A percentile compares a stretch with the other conserved stretches of the same genome.
Evolutionary conservation across 2,113 vertebrate species (phyloP).

Genomic region (Platysteira castanea): DNA sequence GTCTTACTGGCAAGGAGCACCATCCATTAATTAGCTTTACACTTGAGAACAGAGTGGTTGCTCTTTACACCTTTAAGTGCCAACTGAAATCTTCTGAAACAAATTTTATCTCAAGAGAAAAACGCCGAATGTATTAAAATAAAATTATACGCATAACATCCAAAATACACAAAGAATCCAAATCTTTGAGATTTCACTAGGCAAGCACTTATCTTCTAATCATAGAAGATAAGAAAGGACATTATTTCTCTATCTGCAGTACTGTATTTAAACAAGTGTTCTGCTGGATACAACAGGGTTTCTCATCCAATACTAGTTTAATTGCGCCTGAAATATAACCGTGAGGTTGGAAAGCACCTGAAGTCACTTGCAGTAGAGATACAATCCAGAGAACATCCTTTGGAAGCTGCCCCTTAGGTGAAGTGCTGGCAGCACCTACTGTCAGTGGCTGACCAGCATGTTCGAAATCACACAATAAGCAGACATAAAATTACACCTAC

Average conservation of each 20-base stretch:
- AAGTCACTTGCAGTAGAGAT: neutral
- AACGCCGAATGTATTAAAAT: neutral
- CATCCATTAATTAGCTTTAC: neutral
- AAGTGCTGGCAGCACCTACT: neutral
- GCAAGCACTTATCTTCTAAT: neutral
- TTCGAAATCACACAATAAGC: neutral
- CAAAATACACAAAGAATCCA: neutral
- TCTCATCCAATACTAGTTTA: neutral
- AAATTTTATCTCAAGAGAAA: neutral
- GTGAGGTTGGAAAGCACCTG: neutral
- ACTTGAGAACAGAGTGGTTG: neutral
- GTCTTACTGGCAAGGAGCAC: neutral
- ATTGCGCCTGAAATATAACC: neutral
- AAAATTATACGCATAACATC: neutral
- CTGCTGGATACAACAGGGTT: neutral
- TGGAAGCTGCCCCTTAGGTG: neutral
- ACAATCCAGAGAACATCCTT: neutral
- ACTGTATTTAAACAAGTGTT: neutral
- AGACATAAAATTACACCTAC: fast-evolving
- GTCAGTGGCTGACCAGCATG: neutral
- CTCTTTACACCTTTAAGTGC: neutral
- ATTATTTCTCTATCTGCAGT: neutral
- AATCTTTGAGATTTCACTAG: neutral
- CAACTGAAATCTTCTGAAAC: neutral
- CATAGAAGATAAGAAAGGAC: neutral